These are phyloP conservation scores for Carollia perspicillata DNA, from an alignment of 2,113 vertebrate genomes.

Conservation along the genomic window DNA sequence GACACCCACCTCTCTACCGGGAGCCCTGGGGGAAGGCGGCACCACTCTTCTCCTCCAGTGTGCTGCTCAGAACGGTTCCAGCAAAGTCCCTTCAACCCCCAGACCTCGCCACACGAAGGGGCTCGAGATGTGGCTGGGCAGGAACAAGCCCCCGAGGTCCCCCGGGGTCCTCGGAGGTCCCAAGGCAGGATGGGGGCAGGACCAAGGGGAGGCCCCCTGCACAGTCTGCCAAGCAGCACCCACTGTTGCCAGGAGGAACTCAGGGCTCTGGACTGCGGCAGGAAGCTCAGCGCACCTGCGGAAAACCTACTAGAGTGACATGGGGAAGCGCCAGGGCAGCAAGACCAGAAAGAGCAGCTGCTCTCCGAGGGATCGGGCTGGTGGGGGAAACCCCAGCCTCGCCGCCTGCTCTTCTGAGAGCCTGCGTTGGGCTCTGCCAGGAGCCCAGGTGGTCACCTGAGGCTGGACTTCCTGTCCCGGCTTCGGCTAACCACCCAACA, in stretches of 20 bases:
- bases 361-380: rapidly evolving
- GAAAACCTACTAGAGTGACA: neutral
- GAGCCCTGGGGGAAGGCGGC: neutral
- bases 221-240: neutral
- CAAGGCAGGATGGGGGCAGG: neutral
- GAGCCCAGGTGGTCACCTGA: neutral
- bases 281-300: neutral
- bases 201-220: neutral
- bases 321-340: too few species aligned
- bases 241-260: neutral
- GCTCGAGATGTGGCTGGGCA: rapidly evolving
- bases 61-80: neutral
- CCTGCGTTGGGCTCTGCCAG: neutral
- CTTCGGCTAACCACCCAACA: neutral
- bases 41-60: neutral
- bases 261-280: too few species aligned
- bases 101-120: too few species aligned
- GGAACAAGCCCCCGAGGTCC: neutral
- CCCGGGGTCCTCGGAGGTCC: too few species aligned
- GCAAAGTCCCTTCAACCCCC: neutral
- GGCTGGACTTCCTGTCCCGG: neutral
- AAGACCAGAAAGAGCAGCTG: neutral
- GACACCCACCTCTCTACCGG: neutral
- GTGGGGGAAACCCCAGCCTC: neutral
- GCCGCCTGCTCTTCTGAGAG: neutral